Conservation (phyloP, 2,113 vertebrate species). For the Pongo abelii region DNA sequence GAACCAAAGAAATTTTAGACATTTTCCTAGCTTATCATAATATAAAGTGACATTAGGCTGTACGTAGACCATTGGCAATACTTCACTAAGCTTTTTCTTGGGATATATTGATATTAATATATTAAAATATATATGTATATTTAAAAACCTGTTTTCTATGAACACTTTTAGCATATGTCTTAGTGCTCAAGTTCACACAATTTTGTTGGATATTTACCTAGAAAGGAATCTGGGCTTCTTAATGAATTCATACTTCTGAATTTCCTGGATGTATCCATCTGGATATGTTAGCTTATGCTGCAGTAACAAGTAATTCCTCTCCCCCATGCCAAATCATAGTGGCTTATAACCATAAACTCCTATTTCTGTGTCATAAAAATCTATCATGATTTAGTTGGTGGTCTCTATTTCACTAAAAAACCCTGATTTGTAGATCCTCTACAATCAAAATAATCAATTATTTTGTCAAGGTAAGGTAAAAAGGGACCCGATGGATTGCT, state of each 20-base stretch:
- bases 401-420: background rate
- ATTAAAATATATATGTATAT: too few species aligned
- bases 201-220: background rate
- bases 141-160: too few species aligned
- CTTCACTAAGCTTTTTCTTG: too few species aligned
- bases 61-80: background rate
- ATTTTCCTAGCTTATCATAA: background rate
- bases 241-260: background rate
- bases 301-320: too few species aligned
- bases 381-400: background rate
- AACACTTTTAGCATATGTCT: too few species aligned
- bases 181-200: background rate
- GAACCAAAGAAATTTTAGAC: background rate
- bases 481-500: background rate
- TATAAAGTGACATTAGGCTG: background rate
- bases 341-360: background rate
- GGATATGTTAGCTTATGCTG: background rate
- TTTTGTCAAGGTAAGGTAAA: background rate
- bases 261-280: background rate
- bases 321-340: background rate
- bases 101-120: too few species aligned
- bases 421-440: background rate
- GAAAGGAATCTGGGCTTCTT: background rate
- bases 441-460: background rate
- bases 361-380: background rate